A percentile compares a stretch with the other conserved stretches of the same genome.
phyloP scores from a whole-genome alignment of 2,888 invertebrate species.

The Melieria picta region DNA sequence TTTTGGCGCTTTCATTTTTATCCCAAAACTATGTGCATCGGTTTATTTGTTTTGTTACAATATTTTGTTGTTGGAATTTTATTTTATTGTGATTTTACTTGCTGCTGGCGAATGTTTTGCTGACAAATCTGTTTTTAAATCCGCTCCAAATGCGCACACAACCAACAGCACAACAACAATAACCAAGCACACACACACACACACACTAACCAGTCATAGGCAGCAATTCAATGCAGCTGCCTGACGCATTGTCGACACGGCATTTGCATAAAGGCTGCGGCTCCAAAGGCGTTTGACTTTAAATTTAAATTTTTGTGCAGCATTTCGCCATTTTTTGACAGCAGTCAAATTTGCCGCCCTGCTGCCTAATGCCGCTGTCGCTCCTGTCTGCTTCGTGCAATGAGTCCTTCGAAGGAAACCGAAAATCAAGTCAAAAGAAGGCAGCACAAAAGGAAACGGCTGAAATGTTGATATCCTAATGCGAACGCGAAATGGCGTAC shows the following conservation, averaged over 20 bases:
- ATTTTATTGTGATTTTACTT: not conserved
- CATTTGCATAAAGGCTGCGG: too few species aligned
- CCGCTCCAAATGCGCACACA: conserved; percentile 7
- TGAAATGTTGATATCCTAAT: conserved; percentile 1
- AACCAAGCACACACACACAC: too few species aligned
- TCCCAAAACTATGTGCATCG: not conserved
- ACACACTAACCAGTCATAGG: too few species aligned
- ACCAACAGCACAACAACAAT: not conserved
- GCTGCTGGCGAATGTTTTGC: conserved; percentile 12
- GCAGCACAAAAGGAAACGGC: not conserved
- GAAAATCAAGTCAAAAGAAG: not conserved
- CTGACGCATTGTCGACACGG: too few species aligned
- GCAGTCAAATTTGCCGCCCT: conserved; percentile 13
- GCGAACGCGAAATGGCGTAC: not conserved
- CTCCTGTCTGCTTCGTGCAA: not conserved
- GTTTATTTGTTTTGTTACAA: not conserved
- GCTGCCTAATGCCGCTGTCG: not conserved
- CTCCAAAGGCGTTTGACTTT: too few species aligned
- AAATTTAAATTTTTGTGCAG: too few species aligned
- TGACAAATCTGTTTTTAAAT: conserved; percentile 28
- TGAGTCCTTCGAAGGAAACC: too few species aligned
- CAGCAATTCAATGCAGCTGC: too few species aligned
- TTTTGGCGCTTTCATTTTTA: not conserved
- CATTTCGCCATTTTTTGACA: not conserved
- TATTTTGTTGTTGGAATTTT: too few species aligned